Percentiles rank a stretch among this genome's conserved stretches.
Evolutionary conservation across 1,140 invertebrate species (phyloP).

Genomic region (Panulirus ornatus): DNA sequence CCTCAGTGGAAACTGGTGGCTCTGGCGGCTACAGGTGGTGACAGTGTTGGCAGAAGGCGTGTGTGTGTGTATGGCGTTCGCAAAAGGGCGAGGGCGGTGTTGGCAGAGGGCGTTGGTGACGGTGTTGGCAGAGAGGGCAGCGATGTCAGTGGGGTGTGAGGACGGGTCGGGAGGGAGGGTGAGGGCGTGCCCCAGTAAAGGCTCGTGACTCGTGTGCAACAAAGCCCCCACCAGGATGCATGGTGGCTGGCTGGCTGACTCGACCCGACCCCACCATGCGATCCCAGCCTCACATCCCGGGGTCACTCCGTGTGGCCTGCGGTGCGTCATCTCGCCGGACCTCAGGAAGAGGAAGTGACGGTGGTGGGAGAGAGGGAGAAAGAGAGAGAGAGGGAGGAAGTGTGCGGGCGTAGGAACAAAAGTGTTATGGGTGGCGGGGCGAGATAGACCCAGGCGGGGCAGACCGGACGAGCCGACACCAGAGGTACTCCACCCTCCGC

Average conservation of each 20-base stretch:
- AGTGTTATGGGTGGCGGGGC: neutral
- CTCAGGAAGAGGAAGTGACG: slow-evolving; percentile 8
- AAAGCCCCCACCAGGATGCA: neutral
- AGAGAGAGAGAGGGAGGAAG: neutral
- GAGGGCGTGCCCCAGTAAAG: slow-evolving; percentile 1
- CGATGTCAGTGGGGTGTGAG: neutral
- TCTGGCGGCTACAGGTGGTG: too few species aligned
- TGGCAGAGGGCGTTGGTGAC: too few species aligned
- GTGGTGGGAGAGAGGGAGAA: neutral
- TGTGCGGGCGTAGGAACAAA: neutral
- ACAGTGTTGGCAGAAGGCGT: too few species aligned
- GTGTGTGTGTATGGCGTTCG: too few species aligned
- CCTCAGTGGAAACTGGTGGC: too few species aligned
- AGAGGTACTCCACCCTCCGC: slow-evolving; percentile 20
- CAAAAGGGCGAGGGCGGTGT: neutral
- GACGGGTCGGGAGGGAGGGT: neutral
- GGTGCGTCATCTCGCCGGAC: neutral
- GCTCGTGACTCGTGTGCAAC: slow-evolving; percentile 1
- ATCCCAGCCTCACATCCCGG: neutral
- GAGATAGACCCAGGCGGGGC: neutral
- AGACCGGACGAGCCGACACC: neutral
- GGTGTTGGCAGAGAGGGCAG: neutral
- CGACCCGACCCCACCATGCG: neutral
- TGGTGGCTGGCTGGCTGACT: neutral
- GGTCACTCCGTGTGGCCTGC: too few species aligned